Percentiles rank a stretch among this genome's conserved stretches.
These are phyloP conservation scores for Patella pellucida DNA, from an alignment of 2,888 invertebrate genomes.

Conservation along the genomic window DNA sequence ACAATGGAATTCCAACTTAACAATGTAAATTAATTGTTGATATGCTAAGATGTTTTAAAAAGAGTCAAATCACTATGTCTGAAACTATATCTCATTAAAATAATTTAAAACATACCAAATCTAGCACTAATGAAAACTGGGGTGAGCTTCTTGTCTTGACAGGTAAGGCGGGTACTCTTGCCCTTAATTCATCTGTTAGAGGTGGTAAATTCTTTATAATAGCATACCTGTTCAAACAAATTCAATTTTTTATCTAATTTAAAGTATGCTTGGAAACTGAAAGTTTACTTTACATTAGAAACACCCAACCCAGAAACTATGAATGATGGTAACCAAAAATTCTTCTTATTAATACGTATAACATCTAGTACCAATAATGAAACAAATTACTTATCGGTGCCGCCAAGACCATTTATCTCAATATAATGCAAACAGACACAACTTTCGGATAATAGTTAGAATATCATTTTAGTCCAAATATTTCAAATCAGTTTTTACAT, in stretches of 20 bases:
- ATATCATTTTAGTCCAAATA: too few relatives aligned
- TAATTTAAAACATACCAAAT: constrained; percentile 78
- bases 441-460: too few relatives aligned
- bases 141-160: constrained; percentile 92
- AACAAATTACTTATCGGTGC: neutral
- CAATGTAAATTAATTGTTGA: neutral
- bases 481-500: too few relatives aligned
- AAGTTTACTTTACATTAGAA: too few relatives aligned
- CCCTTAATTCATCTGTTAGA: constrained; percentile 82
- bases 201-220: constrained; percentile 93
- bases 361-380: neutral
- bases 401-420: neutral
- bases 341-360: too few relatives aligned
- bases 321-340: too few relatives aligned
- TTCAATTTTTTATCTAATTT: too few relatives aligned
- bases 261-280: too few relatives aligned
- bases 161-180: constrained; percentile 80
- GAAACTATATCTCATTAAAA: too few relatives aligned
- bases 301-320: too few relatives aligned
- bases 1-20: neutral
- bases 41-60: neutral
- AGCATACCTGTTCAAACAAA: constrained; percentile 47
- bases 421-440: constrained; percentile 12
- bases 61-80: neutral
- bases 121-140: constrained; percentile 82